phyloP scores from a whole-genome alignment of 2,888 invertebrate genomes.

The Xanthostigma xanthostigma region DNA sequence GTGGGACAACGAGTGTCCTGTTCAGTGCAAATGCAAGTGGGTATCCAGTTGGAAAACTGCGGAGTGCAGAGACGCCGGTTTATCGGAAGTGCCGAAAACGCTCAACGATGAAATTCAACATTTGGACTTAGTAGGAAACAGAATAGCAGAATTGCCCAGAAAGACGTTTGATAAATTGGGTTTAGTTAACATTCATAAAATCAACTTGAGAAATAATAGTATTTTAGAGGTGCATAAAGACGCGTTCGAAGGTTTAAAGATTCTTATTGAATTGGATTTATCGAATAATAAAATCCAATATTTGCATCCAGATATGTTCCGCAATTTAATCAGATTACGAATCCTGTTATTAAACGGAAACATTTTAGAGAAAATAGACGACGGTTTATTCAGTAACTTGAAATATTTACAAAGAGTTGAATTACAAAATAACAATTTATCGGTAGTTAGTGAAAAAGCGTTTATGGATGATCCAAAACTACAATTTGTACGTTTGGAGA shows the following conservation, averaged over 20 bases:
- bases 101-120: constrained; percentile 58
- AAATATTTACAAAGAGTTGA: constrained; percentile 60
- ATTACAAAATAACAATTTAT: constrained; percentile 59
- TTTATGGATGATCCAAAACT: constrained; percentile 56
- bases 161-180: constrained; percentile 54
- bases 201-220: constrained; percentile 59
- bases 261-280: constrained; percentile 71
- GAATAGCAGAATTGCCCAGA: constrained; percentile 45
- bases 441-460: constrained; percentile 50
- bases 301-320: constrained; percentile 54
- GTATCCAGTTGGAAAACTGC: constrained; percentile 71
- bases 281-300: constrained; percentile 54
- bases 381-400: constrained; percentile 61
- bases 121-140: constrained; percentile 57
- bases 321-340: constrained; percentile 52
- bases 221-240: constrained; percentile 55
- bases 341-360: constrained; percentile 62
- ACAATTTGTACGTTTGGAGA: constrained; percentile 50
- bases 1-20: constrained; percentile 45
- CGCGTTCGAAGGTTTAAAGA: constrained; percentile 59
- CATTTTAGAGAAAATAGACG: constrained; percentile 52
- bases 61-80: constrained; percentile 54
- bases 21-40: constrained; percentile 72
- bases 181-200: constrained; percentile 66
- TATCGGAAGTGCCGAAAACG: constrained; percentile 53